phyloP scores from a whole-genome alignment of 2,113 vertebrate genomes.

The Gymnogyps californianus region DNA sequence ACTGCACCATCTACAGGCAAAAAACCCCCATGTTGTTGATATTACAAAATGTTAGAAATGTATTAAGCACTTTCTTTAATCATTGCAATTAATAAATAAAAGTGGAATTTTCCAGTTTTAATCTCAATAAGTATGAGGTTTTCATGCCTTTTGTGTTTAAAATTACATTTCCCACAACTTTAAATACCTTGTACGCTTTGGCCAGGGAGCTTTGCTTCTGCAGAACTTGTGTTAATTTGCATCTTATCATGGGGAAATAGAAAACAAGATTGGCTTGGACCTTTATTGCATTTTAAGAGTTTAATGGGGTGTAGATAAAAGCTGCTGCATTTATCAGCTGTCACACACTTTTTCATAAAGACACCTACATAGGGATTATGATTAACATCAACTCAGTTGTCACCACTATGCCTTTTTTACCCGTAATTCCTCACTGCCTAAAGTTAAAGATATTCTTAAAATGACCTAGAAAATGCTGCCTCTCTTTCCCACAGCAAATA shows the following conservation, averaged over 20 bases:
- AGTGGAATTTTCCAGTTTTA: background rate
- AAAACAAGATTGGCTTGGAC: background rate
- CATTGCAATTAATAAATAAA: background rate
- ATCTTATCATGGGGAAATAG: background rate
- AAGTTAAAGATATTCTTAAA: constrained; percentile 55
- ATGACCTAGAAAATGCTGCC: constrained; percentile 55
- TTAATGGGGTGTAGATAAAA: constrained; percentile 7
- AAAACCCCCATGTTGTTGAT: accelerated
- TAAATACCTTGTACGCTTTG: background rate
- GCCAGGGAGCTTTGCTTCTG: background rate
- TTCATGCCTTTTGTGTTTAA: background rate
- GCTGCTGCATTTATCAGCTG: constrained; percentile 22
- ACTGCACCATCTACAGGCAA: constrained; percentile 60
- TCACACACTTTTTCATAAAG: background rate
- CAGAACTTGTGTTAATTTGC: background rate
- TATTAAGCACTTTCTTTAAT: background rate
- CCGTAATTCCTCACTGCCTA: constrained; percentile 10
- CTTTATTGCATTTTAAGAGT: background rate
- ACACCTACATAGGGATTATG: constrained; percentile 16
- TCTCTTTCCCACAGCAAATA: constrained; percentile 39
- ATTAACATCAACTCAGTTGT: constrained; percentile 22
- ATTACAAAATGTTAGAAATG: background rate
- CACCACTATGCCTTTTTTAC: constrained; percentile 17
- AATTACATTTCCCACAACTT: background rate
- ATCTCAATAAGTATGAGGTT: background rate